Evolutionary conservation across 2,797 vertebrate genomes (phyloP), one percentile per base, ranked within the genome.

Genomic region (Heterohyrax brucei): DNA sequence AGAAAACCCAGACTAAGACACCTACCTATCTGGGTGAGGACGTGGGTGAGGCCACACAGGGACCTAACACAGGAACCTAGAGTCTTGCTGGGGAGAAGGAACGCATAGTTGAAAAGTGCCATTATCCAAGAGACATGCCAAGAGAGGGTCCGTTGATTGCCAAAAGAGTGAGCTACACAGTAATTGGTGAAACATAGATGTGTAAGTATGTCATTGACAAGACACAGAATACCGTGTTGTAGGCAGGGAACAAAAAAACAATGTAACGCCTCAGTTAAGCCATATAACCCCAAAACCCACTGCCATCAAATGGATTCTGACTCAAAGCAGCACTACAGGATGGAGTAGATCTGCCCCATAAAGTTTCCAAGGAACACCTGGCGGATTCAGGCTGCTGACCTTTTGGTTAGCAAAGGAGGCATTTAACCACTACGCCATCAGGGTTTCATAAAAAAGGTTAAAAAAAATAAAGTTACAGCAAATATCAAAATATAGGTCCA

Each of bases 41-140:
- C 59, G 48, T 61, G 8, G 46, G 30, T 50, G 33, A 30, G 12
- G 75, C 12, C 26, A 61, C 24, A 48, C 10, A 5, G 28, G 4
- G n/a, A 83, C 53, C 39, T 56, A 70, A 50, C 10, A 50, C 50
- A 13, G 44, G 26, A 28, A 7, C 13, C 77, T 87, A 12, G 48
- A 56, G 61, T 75, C 88, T 78, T 84, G 61, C 19, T 73, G 30
- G 50, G 94, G 16, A 44, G 39, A 66, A 95, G 82, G 83, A 13
- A 73, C 5, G 46, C 2, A 77, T 6, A 56, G 28, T 72, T 88
- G 19, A 80, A 94, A 90, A 68, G 70, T 70, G 76, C 44, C 64
- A 56, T 86, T 79, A 62, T 68, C 70, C 7, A 73, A 92, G 44
- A 91, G 61, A 39, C 13, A 5, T 44, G 2, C 80, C 5, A 2